These are phyloP conservation scores for Aphelocoma californica DNA, from an alignment of 2,797 vertebrate genomes.

Conservation along the genomic window DNA sequence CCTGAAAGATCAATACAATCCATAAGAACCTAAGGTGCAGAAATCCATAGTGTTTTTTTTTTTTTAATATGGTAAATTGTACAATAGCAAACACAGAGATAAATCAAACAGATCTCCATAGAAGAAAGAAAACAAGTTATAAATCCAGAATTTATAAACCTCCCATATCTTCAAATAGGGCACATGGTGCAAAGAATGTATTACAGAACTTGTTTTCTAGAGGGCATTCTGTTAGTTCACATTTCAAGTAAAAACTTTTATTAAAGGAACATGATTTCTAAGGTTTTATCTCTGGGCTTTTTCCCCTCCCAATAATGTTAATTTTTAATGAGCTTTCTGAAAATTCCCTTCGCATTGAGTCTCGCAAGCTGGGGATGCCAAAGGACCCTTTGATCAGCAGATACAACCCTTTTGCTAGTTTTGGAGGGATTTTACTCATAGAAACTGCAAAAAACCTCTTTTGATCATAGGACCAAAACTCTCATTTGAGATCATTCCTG, in stretches of 20 bases:
- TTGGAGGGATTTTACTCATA: background rate
- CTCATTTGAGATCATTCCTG: background rate
- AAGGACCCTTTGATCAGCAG: background rate
- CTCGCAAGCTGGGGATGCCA: background rate
- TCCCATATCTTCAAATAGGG: background rate
- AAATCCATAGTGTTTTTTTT: background rate
- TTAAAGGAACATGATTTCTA: background rate
- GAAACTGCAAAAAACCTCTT: background rate
- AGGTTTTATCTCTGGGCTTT: background rate
- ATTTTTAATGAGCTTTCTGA: background rate
- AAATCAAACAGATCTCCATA: background rate
- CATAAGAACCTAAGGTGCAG: background rate
- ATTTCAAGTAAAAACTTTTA: background rate
- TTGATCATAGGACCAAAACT: background rate
- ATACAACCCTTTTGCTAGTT: background rate
- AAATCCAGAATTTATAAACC: background rate
- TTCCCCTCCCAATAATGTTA: fast-evolving
- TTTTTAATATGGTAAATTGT: background rate
- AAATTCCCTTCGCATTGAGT: background rate
- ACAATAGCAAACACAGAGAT: background rate
- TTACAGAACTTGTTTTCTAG: background rate
- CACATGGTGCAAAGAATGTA: background rate
- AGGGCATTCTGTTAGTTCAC: background rate
- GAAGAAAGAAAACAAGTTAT: background rate
- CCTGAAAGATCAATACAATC: background rate